Conservation (phyloP, 1,140 invertebrate species). For the Aphelinus atriplicis region DNA sequence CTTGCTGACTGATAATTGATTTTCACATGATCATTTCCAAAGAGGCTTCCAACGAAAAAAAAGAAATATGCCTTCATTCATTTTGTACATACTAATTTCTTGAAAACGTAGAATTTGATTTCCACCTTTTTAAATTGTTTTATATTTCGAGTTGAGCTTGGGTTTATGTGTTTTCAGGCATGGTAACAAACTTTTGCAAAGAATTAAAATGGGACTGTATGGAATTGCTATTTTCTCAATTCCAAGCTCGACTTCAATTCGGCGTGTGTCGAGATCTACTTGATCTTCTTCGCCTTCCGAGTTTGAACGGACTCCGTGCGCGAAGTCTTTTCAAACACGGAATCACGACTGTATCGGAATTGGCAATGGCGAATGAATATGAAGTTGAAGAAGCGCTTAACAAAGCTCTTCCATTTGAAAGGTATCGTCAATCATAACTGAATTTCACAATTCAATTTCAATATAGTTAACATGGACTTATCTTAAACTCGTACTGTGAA, state of each 20-base stretch:
- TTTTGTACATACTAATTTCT: slow-evolving; percentile 22
- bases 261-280: slow-evolving; percentile 92
- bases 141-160: too few species aligned
- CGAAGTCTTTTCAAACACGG: slow-evolving; percentile 86
- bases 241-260: slow-evolving; percentile 93
- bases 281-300: slow-evolving; percentile 87
- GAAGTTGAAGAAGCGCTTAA: slow-evolving; percentile 81
- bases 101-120: background rate
- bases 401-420: slow-evolving; percentile 85
- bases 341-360: slow-evolving; percentile 79
- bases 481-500: too few species aligned
- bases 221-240: slow-evolving; percentile 89
- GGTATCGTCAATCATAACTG: slow-evolving; percentile 50
- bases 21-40: too few species aligned
- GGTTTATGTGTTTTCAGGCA: slow-evolving; percentile 69
- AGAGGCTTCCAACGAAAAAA: too few species aligned
- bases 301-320: slow-evolving; percentile 86
- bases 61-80: background rate
- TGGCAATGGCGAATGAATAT: slow-evolving; percentile 78
- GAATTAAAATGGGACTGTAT: slow-evolving; percentile 93
- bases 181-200: slow-evolving; percentile 92
- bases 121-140: too few species aligned
- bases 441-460: too few species aligned
- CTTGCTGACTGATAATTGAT: too few species aligned
- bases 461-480: too few species aligned